Percentiles rank a stretch among this genome's conserved stretches.
Conservation (phyloP, 2,888 invertebrate genomes). For the Drosophila anomalipes region DNA sequence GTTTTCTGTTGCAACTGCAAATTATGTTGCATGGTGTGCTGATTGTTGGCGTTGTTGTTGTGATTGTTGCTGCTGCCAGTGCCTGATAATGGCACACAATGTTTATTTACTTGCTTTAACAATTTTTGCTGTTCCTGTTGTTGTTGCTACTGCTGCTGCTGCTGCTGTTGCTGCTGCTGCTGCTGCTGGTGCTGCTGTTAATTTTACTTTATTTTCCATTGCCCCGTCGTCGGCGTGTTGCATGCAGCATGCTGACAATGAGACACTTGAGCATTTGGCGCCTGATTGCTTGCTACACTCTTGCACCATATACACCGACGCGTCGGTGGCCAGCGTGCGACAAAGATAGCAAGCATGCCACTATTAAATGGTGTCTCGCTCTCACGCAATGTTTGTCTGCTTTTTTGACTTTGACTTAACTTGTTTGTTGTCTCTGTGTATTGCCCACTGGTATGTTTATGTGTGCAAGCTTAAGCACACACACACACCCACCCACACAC, state of each 20-base stretch:
- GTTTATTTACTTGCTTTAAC: slow-evolving; percentile 79
- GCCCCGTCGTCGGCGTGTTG: slow-evolving; percentile 43
- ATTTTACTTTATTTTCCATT: slow-evolving; percentile 61
- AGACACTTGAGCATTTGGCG: slow-evolving; percentile 80
- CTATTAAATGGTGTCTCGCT: slow-evolving; percentile 29
- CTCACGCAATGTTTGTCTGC: slow-evolving; percentile 63
- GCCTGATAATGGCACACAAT: slow-evolving; percentile 77
- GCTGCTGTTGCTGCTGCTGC: slow-evolving; percentile 39
- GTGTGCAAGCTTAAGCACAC: slow-evolving; percentile 23
- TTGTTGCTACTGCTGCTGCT: slow-evolving; percentile 22
- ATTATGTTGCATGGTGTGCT: slow-evolving; percentile 72
- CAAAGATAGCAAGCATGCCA: slow-evolving; percentile 8
- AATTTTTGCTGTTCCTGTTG: slow-evolving; percentile 52
- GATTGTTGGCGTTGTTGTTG: slow-evolving; percentile 57
- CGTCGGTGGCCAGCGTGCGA: slow-evolving; percentile 31
- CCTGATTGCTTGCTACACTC: slow-evolving; percentile 74
- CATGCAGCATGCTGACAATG: slow-evolving; percentile 78
- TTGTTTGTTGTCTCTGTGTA: slow-evolving; percentile 70
- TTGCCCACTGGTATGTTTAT: slow-evolving; percentile 22
- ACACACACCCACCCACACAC: slow-evolving; percentile 17
- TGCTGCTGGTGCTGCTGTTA: slow-evolving; percentile 63
- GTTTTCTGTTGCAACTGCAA: slow-evolving; percentile 77
- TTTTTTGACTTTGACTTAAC: slow-evolving; percentile 77
- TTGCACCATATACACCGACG: slow-evolving; percentile 19
- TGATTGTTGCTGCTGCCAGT: slow-evolving; percentile 63